phyloP scores from a whole-genome alignment of 2,888 invertebrate genomes.

The Erebia aethiops region DNA sequence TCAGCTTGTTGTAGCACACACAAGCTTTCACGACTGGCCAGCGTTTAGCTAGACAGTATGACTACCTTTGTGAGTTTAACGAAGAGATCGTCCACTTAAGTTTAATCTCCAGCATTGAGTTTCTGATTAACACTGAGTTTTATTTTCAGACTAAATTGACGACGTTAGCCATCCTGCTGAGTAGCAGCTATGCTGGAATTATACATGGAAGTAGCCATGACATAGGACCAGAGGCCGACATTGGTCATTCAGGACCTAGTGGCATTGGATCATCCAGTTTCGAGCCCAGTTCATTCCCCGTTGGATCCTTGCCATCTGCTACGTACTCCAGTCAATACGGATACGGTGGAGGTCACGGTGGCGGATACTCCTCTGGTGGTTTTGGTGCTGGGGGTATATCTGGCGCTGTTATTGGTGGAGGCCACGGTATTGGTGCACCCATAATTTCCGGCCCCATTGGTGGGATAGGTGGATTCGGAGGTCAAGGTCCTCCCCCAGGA shows the following conservation, averaged over 20 bases:
- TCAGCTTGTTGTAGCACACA: constrained; percentile 67
- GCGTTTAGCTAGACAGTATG: constrained; percentile 80
- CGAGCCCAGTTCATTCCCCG: constrained; percentile 72
- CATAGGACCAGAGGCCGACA: constrained; percentile 34
- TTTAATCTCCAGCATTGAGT: neutral
- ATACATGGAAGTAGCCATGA: constrained; percentile 42
- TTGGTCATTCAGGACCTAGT: constrained; percentile 43
- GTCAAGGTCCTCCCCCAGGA: constrained; percentile 59
- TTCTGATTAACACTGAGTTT: constrained; percentile 27
- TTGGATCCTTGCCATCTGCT: constrained; percentile 72
- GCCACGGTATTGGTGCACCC: constrained; percentile 27
- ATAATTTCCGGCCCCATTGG: constrained; percentile 33
- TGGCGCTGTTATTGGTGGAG: constrained; percentile 34
- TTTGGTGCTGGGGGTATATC: constrained; percentile 40
- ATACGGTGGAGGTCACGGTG: constrained; percentile 24
- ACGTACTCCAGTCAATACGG: constrained; percentile 57
- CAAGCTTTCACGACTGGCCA: constrained; percentile 68
- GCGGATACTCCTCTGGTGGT: constrained; percentile 37
- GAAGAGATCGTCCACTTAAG: neutral
- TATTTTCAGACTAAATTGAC: constrained; percentile 71
- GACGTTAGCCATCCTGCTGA: constrained; percentile 71
- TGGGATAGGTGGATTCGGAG: constrained; percentile 42
- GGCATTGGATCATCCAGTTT: constrained; percentile 60
- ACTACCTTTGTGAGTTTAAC: constrained; percentile 74
- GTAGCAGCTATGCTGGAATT: constrained; percentile 61